Evolutionary conservation across 2,113 vertebrate species (phyloP), one percentile per base, ranked within the genome.

Genomic region (Pollachius pollachius): DNA sequence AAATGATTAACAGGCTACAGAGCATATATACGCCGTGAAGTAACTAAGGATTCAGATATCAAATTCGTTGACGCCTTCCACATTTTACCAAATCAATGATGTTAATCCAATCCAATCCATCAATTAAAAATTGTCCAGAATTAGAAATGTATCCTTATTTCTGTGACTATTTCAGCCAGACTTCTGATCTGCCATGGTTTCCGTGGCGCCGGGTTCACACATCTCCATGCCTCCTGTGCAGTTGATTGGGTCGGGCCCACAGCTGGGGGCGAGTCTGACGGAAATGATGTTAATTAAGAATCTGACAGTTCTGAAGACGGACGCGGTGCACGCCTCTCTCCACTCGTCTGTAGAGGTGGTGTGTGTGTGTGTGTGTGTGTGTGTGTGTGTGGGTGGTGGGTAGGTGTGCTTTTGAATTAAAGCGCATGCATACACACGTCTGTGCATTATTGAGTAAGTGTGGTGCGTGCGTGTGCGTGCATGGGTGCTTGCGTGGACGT

Each of bases 201-300:
- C 19, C 37, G 63, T 5, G 4, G 64, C 70, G 61, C 25, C 25
- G 64, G 65, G 61, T 71, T 69, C 64, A 34, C 59, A 56, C 69
- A 23, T 75, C 19, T 15, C 17, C 67, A 68, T 69, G 69, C 57
- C 63, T 64, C 59, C 63, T 54, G 63, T 66, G 52, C 13, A 30
- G 37, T 69, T 78, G 70, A 71, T 80, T 87, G 83, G 80, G 78
- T 84, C 84, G 78, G 81, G 87, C 70, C 83, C 88, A 84, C 90
- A 90, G 90, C 89, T 89, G 89, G 77, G 87, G 92, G 83, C 85
- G 91, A 88, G 82, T 81, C 86, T 83, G 59, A 23, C 84, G 85
- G 88, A 93, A 93, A 94, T 92, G 84, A 90, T 91, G 90, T 89
- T 94, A 93, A 94, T 94, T 93, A 93, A 93, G 91, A 89, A 93